These are phyloP conservation scores for Gambusia yucatana DNA, from an alignment of 2,797 vertebrate genomes.

Conservation along the genomic window DNA sequence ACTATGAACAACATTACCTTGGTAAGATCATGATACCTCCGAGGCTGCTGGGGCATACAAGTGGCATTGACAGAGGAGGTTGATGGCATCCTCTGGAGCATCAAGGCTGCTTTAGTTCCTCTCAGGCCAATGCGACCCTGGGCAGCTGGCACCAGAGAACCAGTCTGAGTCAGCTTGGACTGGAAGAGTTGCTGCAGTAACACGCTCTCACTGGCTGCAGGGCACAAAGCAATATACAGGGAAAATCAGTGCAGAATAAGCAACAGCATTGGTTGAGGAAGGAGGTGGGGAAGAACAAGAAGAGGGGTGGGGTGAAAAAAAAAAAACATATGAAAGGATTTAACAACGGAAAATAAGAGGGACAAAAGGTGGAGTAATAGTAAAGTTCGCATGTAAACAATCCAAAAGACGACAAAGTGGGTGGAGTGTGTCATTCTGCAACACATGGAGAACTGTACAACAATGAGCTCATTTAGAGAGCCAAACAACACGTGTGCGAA, in stretches of 20 bases:
- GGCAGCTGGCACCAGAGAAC: slow-evolving; percentile 86
- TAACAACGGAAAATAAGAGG: slow-evolving; percentile 28
- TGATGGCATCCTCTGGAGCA: slow-evolving; percentile 80
- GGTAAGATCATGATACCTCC: slow-evolving; percentile 87
- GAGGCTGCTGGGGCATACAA: slow-evolving; percentile 73
- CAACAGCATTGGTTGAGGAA: slow-evolving; percentile 67
- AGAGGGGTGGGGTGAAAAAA: slow-evolving; percentile 24
- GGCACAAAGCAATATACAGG: slow-evolving; percentile 57
- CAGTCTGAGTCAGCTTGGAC: slow-evolving; percentile 93
- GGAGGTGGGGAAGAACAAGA: slow-evolving; percentile 49
- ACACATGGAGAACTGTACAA: slow-evolving; percentile 57
- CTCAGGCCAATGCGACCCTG: slow-evolving; percentile 83
- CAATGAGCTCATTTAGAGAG: slow-evolving; percentile 71
- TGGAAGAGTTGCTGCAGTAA: slow-evolving; percentile 94
- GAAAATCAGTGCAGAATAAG: slow-evolving; percentile 56
- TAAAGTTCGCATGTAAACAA: slow-evolving; percentile 60
- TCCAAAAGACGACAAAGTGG: slow-evolving; percentile 50
- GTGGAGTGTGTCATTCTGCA: slow-evolving; percentile 42
- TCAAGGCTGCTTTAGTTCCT: slow-evolving; percentile 85
- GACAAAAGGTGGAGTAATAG: slow-evolving; percentile 30
- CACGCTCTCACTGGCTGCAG: slow-evolving; percentile 91
- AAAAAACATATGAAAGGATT: slow-evolving; percentile 9
- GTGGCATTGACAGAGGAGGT: slow-evolving; percentile 54
- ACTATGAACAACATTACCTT: slow-evolving; percentile 81
- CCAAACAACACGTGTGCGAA: slow-evolving; percentile 58